These are phyloP conservation scores for Ophonus ardosiacus DNA, from an alignment of 2,888 invertebrate genomes.

Conservation along the genomic window DNA sequence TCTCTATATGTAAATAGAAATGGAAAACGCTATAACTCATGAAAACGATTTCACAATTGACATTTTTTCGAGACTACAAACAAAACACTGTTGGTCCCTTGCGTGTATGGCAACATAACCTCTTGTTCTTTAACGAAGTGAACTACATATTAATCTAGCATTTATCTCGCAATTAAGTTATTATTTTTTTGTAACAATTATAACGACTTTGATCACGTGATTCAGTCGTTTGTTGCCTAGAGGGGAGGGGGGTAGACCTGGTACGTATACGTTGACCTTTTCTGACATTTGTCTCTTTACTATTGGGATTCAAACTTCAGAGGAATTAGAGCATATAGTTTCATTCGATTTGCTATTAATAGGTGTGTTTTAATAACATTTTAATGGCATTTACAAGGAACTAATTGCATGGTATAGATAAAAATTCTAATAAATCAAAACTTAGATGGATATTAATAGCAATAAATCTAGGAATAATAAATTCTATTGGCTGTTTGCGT, in stretches of 20 bases:
- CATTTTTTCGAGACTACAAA: too few species aligned
- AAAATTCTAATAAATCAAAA: conserved; percentile 28
- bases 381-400: conserved; percentile 45
- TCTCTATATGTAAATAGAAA: too few species aligned
- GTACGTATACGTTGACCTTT: conserved; percentile 53
- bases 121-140: conserved; percentile 41
- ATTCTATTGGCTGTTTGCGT: too few species aligned
- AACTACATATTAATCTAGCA: conserved; percentile 50
- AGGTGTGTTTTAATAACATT: conserved; percentile 51
- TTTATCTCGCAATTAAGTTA: conserved; percentile 54
- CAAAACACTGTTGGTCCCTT: background rate
- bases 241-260: background rate
- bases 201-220: conserved; percentile 55
- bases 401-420: background rate
- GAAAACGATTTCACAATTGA: too few species aligned
- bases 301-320: conserved; percentile 33
- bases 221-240: conserved; percentile 18
- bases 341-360: conserved; percentile 51
- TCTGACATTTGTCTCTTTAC: conserved; percentile 51
- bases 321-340: conserved; percentile 53
- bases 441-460: background rate
- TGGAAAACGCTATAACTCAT: too few species aligned
- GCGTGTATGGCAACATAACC: conserved; percentile 49
- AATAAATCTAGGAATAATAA: background rate
- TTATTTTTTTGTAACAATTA: conserved; percentile 47